phyloP scores from a whole-genome alignment of 2,797 vertebrate genomes.

The Mycteria americana region DNA sequence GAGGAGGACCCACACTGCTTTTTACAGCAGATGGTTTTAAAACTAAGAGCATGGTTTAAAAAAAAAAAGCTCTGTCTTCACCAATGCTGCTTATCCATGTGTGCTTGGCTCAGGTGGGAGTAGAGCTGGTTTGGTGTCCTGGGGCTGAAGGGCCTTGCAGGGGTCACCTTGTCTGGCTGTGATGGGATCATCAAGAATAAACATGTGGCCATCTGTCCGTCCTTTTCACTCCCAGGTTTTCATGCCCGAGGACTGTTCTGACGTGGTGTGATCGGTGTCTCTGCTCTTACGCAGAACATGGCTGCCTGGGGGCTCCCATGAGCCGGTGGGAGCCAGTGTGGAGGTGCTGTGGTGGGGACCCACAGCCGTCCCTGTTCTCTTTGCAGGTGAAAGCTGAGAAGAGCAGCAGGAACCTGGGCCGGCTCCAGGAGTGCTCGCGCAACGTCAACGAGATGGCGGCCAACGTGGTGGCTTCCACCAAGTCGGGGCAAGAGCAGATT shows the following conservation, averaged over 20 bases:
- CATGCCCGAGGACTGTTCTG: accelerated
- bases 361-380: background rate
- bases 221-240: background rate
- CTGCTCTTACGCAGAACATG: background rate
- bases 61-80: background rate
- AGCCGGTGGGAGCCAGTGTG: accelerated
- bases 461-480: slow-evolving; percentile 92
- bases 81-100: background rate
- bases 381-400: slow-evolving; percentile 90
- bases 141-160: background rate
- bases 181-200: background rate
- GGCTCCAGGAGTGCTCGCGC: slow-evolving; percentile 91
- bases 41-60: background rate
- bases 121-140: background rate
- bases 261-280: accelerated
- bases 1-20: background rate
- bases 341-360: accelerated
- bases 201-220: background rate
- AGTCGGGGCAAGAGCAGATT: slow-evolving; percentile 89
- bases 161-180: background rate
- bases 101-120: background rate
- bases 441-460: slow-evolving; percentile 91
- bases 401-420: slow-evolving; percentile 82
- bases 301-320: background rate
- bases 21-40: background rate